Base-by-base conservation (phyloP, 2,888 invertebrate species). In the Oscheius sp. region DNA sequence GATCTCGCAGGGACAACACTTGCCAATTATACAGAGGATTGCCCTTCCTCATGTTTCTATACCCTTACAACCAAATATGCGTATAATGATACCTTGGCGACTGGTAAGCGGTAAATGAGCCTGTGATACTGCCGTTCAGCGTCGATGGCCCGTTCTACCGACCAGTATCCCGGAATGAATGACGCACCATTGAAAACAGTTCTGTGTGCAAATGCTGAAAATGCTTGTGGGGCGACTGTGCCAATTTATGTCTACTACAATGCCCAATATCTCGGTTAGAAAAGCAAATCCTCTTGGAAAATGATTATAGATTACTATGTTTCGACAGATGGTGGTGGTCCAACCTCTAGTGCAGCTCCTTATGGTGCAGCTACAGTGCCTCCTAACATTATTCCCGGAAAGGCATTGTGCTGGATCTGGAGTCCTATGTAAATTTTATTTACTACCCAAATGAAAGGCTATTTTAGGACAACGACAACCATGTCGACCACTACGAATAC, bases 161-260 rank as follows among this genome's bases (percentile, higher is more conserved):
- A 78, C 46, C 72, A 66, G 23, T 58, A 74, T 12, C 52, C 74
- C 16, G 74, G 70, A 18, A 56, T 76, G 9, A 71, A 73, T 49
- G 74, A 73, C 69, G 64, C 72, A 61, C 69, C 71, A 9, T 70
- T 75, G 9, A 68, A 72, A 16, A 7, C 74, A 1, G 68, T 81
- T 21, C 46, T 53, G 13, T 81, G 81, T 43, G 79, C 76, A 16
- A 72, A 68, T 9, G 63, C 73, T n/a, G 52, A 75, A 35, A 76
- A 74, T 1, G 69, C 70, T 56, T 81, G 81, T 58, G 81, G 81
- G n/a, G 75, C 81, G 1, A 72, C 55, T 0, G 68, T 64, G 6
- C 77, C 81, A 0, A 61, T 81, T 1, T 79, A 77, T 16, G 71
- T 76, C 25, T 81, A 69, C 72, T 75, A 77, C 52, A 71, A 55